phyloP scores from a whole-genome alignment of 2,888 invertebrate genomes.

The Dicranocentrus wangi region DNA sequence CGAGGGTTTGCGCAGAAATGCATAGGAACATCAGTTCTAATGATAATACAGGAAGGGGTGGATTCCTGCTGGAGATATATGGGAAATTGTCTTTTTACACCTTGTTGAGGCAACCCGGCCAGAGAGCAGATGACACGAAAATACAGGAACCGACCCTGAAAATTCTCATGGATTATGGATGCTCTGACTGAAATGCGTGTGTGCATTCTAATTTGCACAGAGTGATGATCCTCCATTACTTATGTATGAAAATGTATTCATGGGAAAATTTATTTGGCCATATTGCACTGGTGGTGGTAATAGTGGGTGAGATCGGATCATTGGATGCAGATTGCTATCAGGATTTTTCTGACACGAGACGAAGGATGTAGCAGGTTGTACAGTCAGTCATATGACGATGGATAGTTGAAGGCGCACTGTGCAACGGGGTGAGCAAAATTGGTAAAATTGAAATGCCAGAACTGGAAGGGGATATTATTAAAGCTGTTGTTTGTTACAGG shows the following conservation, averaged over 20 bases:
- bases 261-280: too few species aligned
- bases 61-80: conserved; percentile 34
- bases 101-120: neutral
- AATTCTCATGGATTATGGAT: conserved; percentile 53
- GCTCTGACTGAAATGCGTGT: too few species aligned
- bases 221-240: too few species aligned
- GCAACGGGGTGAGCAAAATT: too few species aligned
- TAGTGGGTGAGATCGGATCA: too few species aligned
- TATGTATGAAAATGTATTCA: too few species aligned
- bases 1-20: too few species aligned
- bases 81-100: conserved; percentile 47
- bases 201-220: too few species aligned
- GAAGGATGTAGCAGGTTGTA: conserved; percentile 30
- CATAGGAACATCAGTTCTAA: neutral
- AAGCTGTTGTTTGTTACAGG: neutral
- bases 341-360: neutral
- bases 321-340: conserved; percentile 23
- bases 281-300: conserved; percentile 18
- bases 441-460: too few species aligned
- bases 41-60: conserved; percentile 30
- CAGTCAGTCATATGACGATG: too few species aligned
- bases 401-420: too few species aligned
- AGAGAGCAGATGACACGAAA: conserved; percentile 44
- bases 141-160: conserved; percentile 45
- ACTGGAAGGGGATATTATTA: too few species aligned